Conservation (phyloP, 2,888 invertebrate species). For the Harpagoxenus sublaevis region DNA sequence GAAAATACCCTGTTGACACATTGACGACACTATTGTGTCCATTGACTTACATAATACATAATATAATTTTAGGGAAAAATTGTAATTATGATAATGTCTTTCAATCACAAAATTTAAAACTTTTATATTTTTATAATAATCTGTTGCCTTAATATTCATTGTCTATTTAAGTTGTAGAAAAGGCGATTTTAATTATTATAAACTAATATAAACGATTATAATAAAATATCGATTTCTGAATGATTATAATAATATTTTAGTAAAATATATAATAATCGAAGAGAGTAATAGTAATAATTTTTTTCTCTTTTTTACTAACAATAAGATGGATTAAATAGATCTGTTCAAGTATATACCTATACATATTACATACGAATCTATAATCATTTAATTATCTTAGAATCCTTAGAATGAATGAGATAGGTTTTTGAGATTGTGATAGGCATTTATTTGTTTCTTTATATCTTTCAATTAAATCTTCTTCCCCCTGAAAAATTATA, state of each 20-base stretch:
- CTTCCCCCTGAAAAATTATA: neutral
- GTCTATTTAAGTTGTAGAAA: neutral
- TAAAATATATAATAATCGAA: neutral
- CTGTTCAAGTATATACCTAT: neutral
- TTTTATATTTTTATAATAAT: neutral
- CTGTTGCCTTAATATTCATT: neutral
- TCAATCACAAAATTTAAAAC: neutral
- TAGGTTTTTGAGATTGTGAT: neutral
- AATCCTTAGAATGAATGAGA: neutral
- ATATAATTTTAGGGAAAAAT: neutral
- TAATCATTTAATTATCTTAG: neutral
- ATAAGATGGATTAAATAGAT: neutral
- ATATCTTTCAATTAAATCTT: neutral
- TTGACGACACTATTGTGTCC: neutral
- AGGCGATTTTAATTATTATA: neutral
- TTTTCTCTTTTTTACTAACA: neutral
- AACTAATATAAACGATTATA: neutral
- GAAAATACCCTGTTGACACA: constrained; percentile 7
- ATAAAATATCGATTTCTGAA: neutral
- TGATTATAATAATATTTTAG: neutral
- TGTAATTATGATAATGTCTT: neutral
- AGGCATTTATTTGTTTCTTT: neutral
- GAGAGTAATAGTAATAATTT: neutral
- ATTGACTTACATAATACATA: neutral
- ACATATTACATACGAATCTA: neutral